Evolutionary conservation across 2,888 invertebrate genomes (phyloP), one percentile per base, ranked within the genome.

Genomic region (Cephonodes hylas): DNA sequence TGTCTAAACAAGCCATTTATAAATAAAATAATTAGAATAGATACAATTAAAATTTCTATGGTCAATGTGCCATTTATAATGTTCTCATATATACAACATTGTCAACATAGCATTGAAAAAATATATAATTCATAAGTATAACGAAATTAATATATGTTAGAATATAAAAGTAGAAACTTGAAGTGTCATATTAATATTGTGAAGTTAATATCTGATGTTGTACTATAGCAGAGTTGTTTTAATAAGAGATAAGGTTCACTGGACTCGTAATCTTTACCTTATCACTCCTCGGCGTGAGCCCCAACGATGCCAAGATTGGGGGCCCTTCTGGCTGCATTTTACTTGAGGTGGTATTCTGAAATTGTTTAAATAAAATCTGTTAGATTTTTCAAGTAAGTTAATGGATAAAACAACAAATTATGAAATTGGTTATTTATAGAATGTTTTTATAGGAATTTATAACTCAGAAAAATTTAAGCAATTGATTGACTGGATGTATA

Each of bases 201-300:
- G 20, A 60, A 60, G 65, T 61, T 65, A 71, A 70, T 74, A 64
- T 66, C 60, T 66, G 60, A 62, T 64, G 62, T n/a, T 63, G 64
- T 48, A 31, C 63, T 63, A 62, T 58, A 66, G 70, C 60, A 67
- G 42, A 68, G 60, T 68, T 66, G 69, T 67, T 65, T 62, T 44
- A 65, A 65, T 62, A 59, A 69, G 18, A 66, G 70, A 73, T 75
- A 75, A 72, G 66, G 60, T 65, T 63, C 62, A 63, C 68, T 69
- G 64, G 61, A 61, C 46, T 63, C 66, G 56, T 70, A 80, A 86
- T 86, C 78, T 81, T 80, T 89, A 93, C 93, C 93, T 93, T 93
- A 86, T 93, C 93, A 88, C 91, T 93, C 75, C 90, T 84, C 59
- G 93, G 93, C 73, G 93, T 93, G 71, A 93, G 90, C 60, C 93